A percentile compares a stretch with the other conserved stretches of the same genome.
These are phyloP conservation scores for Mythimna vitellina DNA, from an alignment of 2,888 invertebrate genomes.

Conservation along the genomic window DNA sequence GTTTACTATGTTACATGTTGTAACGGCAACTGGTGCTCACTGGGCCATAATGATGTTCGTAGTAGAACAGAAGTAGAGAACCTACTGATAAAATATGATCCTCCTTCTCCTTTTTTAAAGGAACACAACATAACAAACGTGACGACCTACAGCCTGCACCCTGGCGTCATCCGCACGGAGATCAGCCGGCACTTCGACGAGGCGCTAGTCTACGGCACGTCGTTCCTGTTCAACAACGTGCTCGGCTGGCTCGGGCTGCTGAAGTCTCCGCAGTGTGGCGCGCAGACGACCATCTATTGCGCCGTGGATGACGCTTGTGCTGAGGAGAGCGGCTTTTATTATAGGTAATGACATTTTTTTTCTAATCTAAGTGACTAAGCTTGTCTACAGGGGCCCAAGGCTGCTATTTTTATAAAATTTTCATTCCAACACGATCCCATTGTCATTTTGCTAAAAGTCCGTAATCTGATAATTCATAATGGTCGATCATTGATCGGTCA, in stretches of 20 bases:
- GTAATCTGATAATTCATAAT: too few species aligned
- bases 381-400: too few species aligned
- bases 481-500: too few species aligned
- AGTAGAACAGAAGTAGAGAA: background rate
- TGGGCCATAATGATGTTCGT: too few species aligned
- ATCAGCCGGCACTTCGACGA: slow-evolving; percentile 90
- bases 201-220: slow-evolving; percentile 73
- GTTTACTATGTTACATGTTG: too few species aligned
- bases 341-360: slow-evolving; percentile 76
- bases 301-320: slow-evolving; percentile 91
- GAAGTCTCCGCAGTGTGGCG: slow-evolving; percentile 92
- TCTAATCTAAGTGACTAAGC: background rate
- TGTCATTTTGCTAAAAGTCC: too few species aligned
- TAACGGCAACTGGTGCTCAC: too few species aligned
- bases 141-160: slow-evolving; percentile 91
- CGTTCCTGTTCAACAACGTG: slow-evolving; percentile 77
- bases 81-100: background rate
- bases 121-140: slow-evolving; percentile 84
- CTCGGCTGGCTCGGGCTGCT: slow-evolving; percentile 79
- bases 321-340: slow-evolving; percentile 90
- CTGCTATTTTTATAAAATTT: too few species aligned
- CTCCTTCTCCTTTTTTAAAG: slow-evolving; percentile 62
- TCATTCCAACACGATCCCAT: too few species aligned
- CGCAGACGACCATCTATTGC: slow-evolving; percentile 94
- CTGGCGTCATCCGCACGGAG: slow-evolving; percentile 92